Evolutionary conservation across 2,888 invertebrate species (phyloP).

Genomic region (Eumerus sabulonum): DNA sequence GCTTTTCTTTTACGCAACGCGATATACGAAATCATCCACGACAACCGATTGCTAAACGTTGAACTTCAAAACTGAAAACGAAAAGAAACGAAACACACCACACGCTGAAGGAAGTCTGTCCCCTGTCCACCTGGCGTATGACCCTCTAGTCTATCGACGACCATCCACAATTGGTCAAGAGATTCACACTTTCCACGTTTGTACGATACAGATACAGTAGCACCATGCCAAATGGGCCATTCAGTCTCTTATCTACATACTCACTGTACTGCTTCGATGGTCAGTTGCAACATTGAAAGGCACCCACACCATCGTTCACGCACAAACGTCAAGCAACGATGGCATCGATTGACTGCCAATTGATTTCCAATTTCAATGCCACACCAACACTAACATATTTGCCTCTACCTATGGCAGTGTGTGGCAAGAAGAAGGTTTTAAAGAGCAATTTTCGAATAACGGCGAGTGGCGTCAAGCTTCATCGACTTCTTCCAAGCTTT

Average conservation of each 20-base stretch:
- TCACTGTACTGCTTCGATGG: slow-evolving; percentile 21
- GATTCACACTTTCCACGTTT: slow-evolving; percentile 49
- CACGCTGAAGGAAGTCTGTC: slow-evolving; percentile 22
- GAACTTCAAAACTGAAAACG: slow-evolving; percentile 63
- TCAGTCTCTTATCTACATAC: slow-evolving; percentile 24
- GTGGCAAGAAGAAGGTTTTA: slow-evolving; percentile 54
- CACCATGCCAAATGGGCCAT: slow-evolving; percentile 63
- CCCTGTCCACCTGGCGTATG: neutral
- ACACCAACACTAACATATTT: neutral
- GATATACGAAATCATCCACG: slow-evolving; percentile 51
- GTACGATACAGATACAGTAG: slow-evolving; percentile 49
- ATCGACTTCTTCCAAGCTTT: neutral
- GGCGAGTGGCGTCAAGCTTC: slow-evolving; percentile 7
- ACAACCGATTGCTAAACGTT: slow-evolving; percentile 64
- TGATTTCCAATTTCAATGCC: slow-evolving; percentile 67
- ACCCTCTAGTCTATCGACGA: neutral
- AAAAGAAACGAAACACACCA: slow-evolving; percentile 43
- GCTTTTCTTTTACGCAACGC: slow-evolving; percentile 49
- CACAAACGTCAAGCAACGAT: slow-evolving; percentile 9
- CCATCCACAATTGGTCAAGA: slow-evolving; percentile 44
- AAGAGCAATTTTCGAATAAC: slow-evolving; percentile 39
- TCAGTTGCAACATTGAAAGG: slow-evolving; percentile 52
- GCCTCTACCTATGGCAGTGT: slow-evolving; percentile 7
- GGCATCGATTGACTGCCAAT: slow-evolving; percentile 59
- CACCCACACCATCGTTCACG: slow-evolving; percentile 50